Evolutionary conservation across 2,113 vertebrate genomes (phyloP), one percentile per base, ranked within the genome.

Genomic region (Carollia perspicillata): DNA sequence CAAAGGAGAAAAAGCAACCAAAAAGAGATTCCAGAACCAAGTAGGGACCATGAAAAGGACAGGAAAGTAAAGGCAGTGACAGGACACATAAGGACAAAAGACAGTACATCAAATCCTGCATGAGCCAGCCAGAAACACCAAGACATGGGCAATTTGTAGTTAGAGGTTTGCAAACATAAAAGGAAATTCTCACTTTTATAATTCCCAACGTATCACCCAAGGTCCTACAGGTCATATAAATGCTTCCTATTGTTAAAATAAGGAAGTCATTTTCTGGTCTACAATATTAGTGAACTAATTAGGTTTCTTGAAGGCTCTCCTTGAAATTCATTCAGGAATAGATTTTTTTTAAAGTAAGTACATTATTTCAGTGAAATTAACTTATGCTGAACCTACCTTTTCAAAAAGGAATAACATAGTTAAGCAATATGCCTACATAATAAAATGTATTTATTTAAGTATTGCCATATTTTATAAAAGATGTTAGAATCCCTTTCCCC

Each of bases 1-100:
- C 88, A 94, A 96, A 89, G 47, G n/a, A 86, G 75, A 90, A 79
- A 97, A 97, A 71, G 42, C 77, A 94, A 95, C 79, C 53, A 81
- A 84, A 96, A 90, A 85, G 33, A 71, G 58, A 89, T 81, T 93
- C 95, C 16, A 93, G 75, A 91, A 95, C 47, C 17, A 71, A 90
- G 55, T 8, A 95, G 88, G 87, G 55, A 95, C 63, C 44, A 3
- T 0, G 4, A 81, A 91, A 91, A 69, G 93, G 49, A 84, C 16
- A 86, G 65, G 74, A 53, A 95, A 94, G 75, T 83, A 47, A 93
- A 96, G 65, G 68, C 28, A 88, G 44, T 78, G 83, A 83, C 72
- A 95, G 63, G 42, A 94, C 22, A 22, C 78, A 77, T 71, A 91
- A 94, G 81, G 95, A 93, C 86, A 95, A 89, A 94, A 72, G 92